Conservation (phyloP, 2,113 vertebrate genomes). For the Oxyruncus cristatus region DNA sequence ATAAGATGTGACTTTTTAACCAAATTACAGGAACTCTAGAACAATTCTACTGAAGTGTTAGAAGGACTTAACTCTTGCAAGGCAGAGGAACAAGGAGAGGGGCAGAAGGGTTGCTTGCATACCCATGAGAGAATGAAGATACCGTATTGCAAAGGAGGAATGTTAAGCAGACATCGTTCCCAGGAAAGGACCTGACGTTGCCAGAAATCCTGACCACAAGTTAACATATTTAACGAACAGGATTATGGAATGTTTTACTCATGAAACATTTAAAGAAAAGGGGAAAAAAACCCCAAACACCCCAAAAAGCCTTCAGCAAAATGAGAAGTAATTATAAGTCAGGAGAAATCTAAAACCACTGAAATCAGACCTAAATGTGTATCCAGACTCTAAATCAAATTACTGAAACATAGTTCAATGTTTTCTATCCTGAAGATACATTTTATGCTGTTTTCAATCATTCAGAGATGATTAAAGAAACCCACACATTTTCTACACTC, state of each 20-base stretch:
- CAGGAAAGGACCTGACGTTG: background rate
- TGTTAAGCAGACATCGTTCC: background rate
- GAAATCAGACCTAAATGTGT: background rate
- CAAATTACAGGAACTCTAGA: background rate
- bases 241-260: background rate
- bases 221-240: background rate
- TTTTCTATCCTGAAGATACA: background rate
- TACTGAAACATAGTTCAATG: background rate
- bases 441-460: background rate
- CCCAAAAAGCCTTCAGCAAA: background rate
- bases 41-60: background rate
- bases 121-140: background rate
- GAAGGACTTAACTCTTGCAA: background rate
- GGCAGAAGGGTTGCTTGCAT: background rate
- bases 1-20: background rate
- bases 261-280: background rate
- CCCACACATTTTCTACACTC: background rate
- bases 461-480: background rate
- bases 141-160: background rate
- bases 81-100: background rate
- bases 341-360: background rate
- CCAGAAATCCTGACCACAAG: background rate
- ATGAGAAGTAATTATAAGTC: background rate
- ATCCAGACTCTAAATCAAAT: background rate
- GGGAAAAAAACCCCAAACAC: accelerated